These are phyloP conservation scores for Aphaenogaster rudis DNA, from an alignment of 1,140 invertebrate species.

Conservation along the genomic window DNA sequence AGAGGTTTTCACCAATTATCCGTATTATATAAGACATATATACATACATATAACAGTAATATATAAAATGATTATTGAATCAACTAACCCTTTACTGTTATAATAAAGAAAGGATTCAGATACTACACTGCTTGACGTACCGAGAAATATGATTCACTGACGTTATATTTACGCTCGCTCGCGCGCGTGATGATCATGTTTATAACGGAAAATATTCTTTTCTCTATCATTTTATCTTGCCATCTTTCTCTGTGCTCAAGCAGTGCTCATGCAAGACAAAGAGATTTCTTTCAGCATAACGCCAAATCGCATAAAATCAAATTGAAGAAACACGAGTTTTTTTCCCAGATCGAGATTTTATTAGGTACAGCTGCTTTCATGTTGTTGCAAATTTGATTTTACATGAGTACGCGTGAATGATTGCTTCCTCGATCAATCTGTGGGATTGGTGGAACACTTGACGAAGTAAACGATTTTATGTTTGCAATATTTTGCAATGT, in stretches of 20 bases:
- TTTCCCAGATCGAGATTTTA: conserved; percentile 36
- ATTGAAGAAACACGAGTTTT: conserved; percentile 35
- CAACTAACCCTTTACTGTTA: conserved; percentile 43
- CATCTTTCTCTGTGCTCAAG: conserved; percentile 33
- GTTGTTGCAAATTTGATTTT: conserved; percentile 45
- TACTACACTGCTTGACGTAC: conserved; percentile 36
- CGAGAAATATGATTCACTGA: conserved; percentile 32
- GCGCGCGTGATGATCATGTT: not conserved
- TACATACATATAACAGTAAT: conserved; percentile 28
- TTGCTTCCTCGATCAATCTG: conserved; percentile 31
- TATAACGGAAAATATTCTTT: conserved; percentile 13
- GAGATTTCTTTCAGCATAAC: conserved; percentile 58
- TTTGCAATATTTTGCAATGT: conserved; percentile 9
- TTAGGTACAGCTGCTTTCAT: conserved; percentile 37
- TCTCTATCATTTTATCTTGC: not conserved
- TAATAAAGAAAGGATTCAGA: conserved; percentile 20
- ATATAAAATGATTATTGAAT: conserved; percentile 37
- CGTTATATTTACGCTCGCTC: not conserved
- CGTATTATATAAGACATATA: conserved; percentile 4
- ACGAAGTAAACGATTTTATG: conserved; percentile 38
- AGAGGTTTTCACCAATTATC: conserved; percentile 57
- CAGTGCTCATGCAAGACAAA: conserved; percentile 23
- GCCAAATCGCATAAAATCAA: conserved; percentile 52
- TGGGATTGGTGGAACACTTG: conserved; percentile 7
- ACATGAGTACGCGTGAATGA: conserved; percentile 24